Percentiles rank a stretch among this genome's conserved stretches.
Evolutionary conservation across 2,113 vertebrate species (phyloP).

Genomic region (Larimichthys crocea): DNA sequence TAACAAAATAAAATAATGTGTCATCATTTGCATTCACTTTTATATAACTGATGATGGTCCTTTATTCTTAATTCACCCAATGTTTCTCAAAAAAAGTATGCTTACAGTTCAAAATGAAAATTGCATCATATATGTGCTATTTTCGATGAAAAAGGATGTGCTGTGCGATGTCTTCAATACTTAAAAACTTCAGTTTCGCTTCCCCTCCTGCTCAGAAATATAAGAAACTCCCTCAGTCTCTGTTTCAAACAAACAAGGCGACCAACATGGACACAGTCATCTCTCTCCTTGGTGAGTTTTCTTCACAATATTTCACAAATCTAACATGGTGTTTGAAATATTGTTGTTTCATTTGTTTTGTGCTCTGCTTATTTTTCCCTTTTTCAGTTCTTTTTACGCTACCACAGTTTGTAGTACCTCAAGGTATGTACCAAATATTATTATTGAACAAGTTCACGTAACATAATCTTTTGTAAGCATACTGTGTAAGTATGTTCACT

Average conservation of each 20-base stretch:
- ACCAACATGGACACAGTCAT: constrained; percentile 59
- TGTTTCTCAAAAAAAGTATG: background rate
- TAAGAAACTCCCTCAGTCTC: background rate
- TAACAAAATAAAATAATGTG: background rate
- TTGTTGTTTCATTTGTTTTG: background rate
- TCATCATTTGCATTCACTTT: background rate
- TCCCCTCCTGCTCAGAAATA: constrained; percentile 45
- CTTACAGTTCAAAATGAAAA: background rate
- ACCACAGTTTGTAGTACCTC: background rate
- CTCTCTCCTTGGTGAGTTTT: constrained; percentile 72
- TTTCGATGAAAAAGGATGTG: constrained; percentile 34
- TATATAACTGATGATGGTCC: background rate
- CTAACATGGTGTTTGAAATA: background rate
- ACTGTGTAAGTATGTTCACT: background rate
- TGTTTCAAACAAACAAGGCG: background rate
- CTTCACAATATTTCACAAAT: background rate
- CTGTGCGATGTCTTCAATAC: background rate
- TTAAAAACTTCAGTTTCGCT: constrained; percentile 54
- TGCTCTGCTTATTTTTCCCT: background rate
- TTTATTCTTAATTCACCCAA: background rate
- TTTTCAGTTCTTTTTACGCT: constrained; percentile 61
- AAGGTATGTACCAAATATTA: constrained; percentile 40
- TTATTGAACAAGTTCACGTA: background rate
- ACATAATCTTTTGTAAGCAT: background rate
- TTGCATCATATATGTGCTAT: background rate